Evolutionary conservation across 2,797 vertebrate genomes (phyloP), one percentile per base, ranked within the genome.

Genomic region (Huso huso): DNA sequence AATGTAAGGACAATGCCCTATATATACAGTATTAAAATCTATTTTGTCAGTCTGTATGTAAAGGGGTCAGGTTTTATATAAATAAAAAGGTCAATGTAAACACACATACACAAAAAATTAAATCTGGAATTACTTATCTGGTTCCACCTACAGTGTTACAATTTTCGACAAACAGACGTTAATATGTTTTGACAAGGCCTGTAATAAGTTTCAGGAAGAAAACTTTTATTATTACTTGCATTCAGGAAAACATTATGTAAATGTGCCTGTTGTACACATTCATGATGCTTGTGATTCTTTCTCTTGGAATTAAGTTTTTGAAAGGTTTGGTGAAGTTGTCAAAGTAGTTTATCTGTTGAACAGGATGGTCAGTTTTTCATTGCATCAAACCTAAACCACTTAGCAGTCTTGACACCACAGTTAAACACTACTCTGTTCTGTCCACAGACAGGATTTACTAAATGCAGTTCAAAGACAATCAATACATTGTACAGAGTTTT

Each of bases 391-490:
- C 4, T 58, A 37, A 48, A 72, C 7, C 72, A 52, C 68, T 3
- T n/a, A 63, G 6, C 48, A 52, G 61, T 68, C 61, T 53, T 74
- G 75, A 48, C 70, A 62, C 73, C 66, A 11, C 57, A 8, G 61
- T 11, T 18, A 70, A 73, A 68, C 71, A 57, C 72, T 15, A 3
- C 79, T 71, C 73, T 48, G 49, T 76, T 80, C 76, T 75, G 13
- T 83, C 86, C 83, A 74, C 74, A 64, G 65, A 72, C 65, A 37
- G 76, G 79, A 75, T 79, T 79, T 66, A 76, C 88, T 87, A 86
- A 88, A 82, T 71, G 79, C 79, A 70, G 77, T 83, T 87, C 83
- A 72, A 59, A 84, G 74, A 62, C 77, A 5, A 82, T 91, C 82
- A 6, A 87, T 89, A 64, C 73, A 13, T 49, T 6, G 65, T 52